Base-by-base conservation (phyloP, 2,888 invertebrate species). In the Antitype chi region DNA sequence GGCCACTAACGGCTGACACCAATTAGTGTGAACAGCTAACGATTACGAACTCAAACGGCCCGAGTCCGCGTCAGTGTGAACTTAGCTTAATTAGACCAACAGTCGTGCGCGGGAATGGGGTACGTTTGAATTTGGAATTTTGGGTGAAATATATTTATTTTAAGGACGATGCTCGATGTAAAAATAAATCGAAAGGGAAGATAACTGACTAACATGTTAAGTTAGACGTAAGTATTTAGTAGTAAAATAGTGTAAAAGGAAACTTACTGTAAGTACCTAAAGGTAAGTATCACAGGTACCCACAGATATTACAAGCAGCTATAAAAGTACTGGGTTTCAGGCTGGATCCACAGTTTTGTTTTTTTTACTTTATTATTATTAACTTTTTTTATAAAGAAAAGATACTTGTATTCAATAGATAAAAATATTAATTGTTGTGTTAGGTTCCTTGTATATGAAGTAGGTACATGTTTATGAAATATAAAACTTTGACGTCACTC, bases 21-120 rank as follows among this genome's bases (percentile, higher is more conserved):
- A 91, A 92, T 91, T 91, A 91, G 87, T 85, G 90, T 76, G 83
- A 84, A 87, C 87, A 76, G 85, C 81, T 88, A 85, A 90, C 82
- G 82, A 82, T 77, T 71, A 68, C 53, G 67, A 74, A 57, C n/a
- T 60, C 72, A 78, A 90, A 88, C 85, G 77, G 80, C 74, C 85
- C 88, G 84, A 47, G 67, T 68, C 82, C 17, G 43, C 73, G 67
- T 59, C 70, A 89, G 90, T 91, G 91, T 91, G 89, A 90, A 91
- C 85, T 75, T 52, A 83, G 69, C 88, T 80, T 87, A 85, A 90
- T 91, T 90, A 88, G 79, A 78, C 47, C 68, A 53, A 78, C 57
- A 11, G 57, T 6, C 13, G 25, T 75, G 52, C 47, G 66, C 25
- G 0, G 28, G 23, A 85, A 32, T 49, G 64, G 52, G 20, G 53